phyloP scores from a whole-genome alignment of 2,888 invertebrate species.

The Dolomedes plantarius region DNA sequence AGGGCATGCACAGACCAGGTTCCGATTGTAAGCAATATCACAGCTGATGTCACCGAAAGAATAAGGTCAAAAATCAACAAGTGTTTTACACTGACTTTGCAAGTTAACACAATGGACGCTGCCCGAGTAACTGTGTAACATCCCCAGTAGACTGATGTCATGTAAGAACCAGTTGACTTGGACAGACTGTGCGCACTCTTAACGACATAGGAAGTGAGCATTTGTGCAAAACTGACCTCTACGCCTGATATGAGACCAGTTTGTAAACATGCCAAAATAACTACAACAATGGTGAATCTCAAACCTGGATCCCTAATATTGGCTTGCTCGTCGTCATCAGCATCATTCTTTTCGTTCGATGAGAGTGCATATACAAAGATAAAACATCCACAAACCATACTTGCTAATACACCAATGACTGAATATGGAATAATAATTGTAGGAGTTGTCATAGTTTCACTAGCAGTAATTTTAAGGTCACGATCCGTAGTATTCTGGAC shows the following conservation, averaged over 20 bases:
- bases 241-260: slow-evolving; percentile 74
- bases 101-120: slow-evolving; percentile 77
- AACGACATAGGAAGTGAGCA: slow-evolving; percentile 77
- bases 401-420: slow-evolving; percentile 72
- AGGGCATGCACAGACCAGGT: slow-evolving; percentile 74
- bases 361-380: slow-evolving; percentile 23
- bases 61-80: slow-evolving; percentile 77
- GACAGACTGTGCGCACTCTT: slow-evolving; percentile 75
- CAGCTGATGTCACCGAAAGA: slow-evolving; percentile 75
- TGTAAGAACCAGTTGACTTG: slow-evolving; percentile 76
- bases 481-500: slow-evolving; percentile 13
- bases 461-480: not conserved
- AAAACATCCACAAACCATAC: slow-evolving; percentile 31
- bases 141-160: slow-evolving; percentile 78
- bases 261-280: slow-evolving; percentile 39
- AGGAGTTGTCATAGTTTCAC: slow-evolving; percentile 26
- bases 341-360: slow-evolving; percentile 6
- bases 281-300: slow-evolving; percentile 38
- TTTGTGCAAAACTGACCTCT: slow-evolving; percentile 78
- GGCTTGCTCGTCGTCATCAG: not conserved
- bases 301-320: slow-evolving; percentile 33
- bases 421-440: slow-evolving; percentile 38
- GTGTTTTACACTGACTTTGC: slow-evolving; percentile 76
- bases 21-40: slow-evolving; percentile 75
- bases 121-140: slow-evolving; percentile 77